These are phyloP conservation scores for Sternotherus odoratus DNA, from an alignment of 2,797 vertebrate species.

Conservation along the genomic window DNA sequence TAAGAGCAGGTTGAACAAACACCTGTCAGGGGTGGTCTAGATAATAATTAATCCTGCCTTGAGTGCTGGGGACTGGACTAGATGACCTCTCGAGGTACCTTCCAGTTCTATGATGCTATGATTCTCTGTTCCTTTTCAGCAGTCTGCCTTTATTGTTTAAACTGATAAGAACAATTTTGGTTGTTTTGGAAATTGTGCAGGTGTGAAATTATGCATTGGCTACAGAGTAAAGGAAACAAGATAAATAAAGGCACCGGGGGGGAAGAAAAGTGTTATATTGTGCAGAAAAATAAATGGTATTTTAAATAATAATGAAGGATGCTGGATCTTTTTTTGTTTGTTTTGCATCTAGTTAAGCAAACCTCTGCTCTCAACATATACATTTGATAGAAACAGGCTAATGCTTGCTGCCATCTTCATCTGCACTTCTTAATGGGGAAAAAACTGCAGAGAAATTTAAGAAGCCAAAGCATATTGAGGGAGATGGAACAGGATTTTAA, in stretches of 20 bases:
- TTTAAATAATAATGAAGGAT: neutral
- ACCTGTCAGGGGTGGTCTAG: no score
- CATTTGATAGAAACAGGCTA: neutral
- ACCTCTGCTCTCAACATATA: neutral
- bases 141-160: slow-evolving; percentile 36
- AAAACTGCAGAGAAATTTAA: neutral
- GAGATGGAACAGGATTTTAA: neutral
- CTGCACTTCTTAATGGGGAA: neutral
- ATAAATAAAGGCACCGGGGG: neutral
- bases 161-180: slow-evolving; percentile 17
- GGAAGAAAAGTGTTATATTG: neutral
- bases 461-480: neutral
- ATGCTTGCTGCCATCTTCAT: neutral
- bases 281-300: neutral
- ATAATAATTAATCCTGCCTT: no score
- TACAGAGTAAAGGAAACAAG: slow-evolving; percentile 22
- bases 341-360: neutral
- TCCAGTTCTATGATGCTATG: no score
- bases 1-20: no score
- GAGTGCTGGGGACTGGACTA: no score
- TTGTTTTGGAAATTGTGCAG: slow-evolving; percentile 29
- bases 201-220: slow-evolving; percentile 48
- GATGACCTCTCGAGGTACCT: no score
- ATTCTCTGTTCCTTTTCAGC: neutral
- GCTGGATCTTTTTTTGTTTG: slow-evolving; percentile 23